Percentiles rank a stretch among this genome's conserved stretches.
Evolutionary conservation across 2,113 vertebrate genomes (phyloP).

Genomic region (Otolemur garnettii): DNA sequence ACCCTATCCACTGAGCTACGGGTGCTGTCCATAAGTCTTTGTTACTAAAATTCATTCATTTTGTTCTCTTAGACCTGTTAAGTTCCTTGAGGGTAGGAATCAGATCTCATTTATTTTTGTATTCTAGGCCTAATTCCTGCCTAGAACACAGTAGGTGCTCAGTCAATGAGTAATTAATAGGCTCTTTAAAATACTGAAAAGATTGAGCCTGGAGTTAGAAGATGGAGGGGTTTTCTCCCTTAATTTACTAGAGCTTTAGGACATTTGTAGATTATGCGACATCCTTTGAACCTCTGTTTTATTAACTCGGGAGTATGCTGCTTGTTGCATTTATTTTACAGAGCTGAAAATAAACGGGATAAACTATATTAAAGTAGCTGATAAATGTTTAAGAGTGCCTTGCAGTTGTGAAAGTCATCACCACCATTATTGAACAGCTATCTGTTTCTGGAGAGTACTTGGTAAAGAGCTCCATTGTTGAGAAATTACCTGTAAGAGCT

Average conservation of each 20-base stretch:
- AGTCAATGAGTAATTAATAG: neutral
- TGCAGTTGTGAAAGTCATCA: constrained; percentile 39
- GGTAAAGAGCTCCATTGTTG: neutral
- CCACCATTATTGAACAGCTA: neutral
- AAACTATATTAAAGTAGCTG: constrained; percentile 34
- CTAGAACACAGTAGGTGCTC: neutral
- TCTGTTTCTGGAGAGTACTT: constrained; percentile 33
- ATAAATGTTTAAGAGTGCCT: constrained; percentile 22
- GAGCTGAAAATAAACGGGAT: constrained; percentile 56
- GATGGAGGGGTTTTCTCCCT: neutral
- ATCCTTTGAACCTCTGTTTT: constrained; percentile 48
- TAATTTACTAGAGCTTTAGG: constrained; percentile 32
- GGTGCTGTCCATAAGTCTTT: neutral
- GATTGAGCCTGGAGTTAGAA: constrained; percentile 17
- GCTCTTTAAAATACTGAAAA: constrained; percentile 18
- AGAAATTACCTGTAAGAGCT: neutral
- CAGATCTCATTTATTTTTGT: constrained; percentile 20
- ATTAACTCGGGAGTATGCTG: neutral
- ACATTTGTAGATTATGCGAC: neutral
- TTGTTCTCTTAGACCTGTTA: neutral
- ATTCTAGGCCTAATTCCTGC: neutral
- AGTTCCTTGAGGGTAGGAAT: constrained; percentile 15
- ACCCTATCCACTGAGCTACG: too few relatives aligned
- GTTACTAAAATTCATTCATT: constrained; percentile 31
- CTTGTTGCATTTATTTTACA: constrained; percentile 54